These are phyloP conservation scores for Tenebrosternarchus preto DNA, from an alignment of 2,113 vertebrate genomes.

Conservation along the genomic window DNA sequence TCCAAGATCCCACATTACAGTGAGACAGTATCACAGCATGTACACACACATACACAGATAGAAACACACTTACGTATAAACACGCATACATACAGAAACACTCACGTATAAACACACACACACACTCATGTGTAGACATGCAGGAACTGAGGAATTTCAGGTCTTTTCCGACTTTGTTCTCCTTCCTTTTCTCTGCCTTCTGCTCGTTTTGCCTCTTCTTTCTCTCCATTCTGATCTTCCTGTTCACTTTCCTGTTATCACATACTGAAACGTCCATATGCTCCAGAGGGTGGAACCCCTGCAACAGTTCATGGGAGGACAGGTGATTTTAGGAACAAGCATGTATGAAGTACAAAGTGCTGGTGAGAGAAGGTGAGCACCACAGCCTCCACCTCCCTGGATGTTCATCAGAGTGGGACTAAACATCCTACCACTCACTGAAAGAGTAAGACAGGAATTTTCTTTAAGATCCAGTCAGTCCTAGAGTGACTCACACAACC, in stretches of 20 bases:
- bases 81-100: neutral
- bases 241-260: too few species aligned
- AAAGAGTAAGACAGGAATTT: too few species aligned
- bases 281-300: too few species aligned
- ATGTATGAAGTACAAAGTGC: too few species aligned
- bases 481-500: neutral
- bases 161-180: conserved; percentile 41
- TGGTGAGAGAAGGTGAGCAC: too few species aligned
- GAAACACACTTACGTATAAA: neutral
- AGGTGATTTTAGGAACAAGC: too few species aligned
- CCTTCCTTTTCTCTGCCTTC: conserved; percentile 4
- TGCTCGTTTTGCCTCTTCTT: neutral
- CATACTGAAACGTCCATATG: too few species aligned
- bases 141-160: conserved; percentile 46
- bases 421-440: too few species aligned
- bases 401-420: too few species aligned
- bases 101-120: conserved; percentile 17
- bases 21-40: neutral
- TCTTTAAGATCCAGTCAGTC: neutral
- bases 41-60: neutral
- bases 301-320: too few species aligned
- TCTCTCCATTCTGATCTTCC: neutral
- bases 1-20: neutral
- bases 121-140: neutral
- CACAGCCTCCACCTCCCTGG: too few species aligned